Base-by-base conservation (phyloP, 2,113 vertebrate species). In the Vulpes lagopus region DNA sequence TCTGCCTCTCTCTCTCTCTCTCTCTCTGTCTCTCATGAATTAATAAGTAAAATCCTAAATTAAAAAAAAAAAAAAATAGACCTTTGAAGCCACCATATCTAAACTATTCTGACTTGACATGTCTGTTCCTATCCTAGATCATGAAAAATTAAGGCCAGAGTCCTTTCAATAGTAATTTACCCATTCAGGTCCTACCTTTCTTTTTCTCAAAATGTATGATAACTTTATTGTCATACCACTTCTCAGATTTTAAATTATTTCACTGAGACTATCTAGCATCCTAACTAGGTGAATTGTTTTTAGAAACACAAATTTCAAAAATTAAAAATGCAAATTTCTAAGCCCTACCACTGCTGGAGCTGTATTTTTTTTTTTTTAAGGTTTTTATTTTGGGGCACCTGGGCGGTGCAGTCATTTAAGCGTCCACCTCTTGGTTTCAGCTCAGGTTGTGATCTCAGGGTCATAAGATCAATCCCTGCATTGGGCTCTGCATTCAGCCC, bases 201-300 rank as follows among this genome's bases (percentile, higher is more conserved):
- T 43, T 43, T 83, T 98, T 90, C 85, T 93, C 35, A 89, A 88
- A 84, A 84, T 84, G 27, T 74, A 0, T 74, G 57, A 22, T 60
- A 80, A 92, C 8, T 88, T 88, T 67, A 93, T 55, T 87, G 3
- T 79, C 15, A 53, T 81, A 12, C 30, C 32, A 53, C 64, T 74
- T 92, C 79, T 73, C 55, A 87, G 55, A 49, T 65, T 60, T 57
- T 84, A 59, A 81, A 15, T 67, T 76, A 53, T 59, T 91, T 88
- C 27, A 32, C 30, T 76, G 43, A 85, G 59, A 81, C 64, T n/a
- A 81, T 0, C 49, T 80, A 30, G 11, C 62, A 9, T 91, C 59
- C 25, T 23, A 62, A 60, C 11, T 22, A 12, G 11, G 20, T 91
- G 3, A 30, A 51, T 49, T 53, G 0, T 62, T 90, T 87, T 43